phyloP scores from a whole-genome alignment of 1,140 invertebrate species.

The Cephus cinctus region DNA sequence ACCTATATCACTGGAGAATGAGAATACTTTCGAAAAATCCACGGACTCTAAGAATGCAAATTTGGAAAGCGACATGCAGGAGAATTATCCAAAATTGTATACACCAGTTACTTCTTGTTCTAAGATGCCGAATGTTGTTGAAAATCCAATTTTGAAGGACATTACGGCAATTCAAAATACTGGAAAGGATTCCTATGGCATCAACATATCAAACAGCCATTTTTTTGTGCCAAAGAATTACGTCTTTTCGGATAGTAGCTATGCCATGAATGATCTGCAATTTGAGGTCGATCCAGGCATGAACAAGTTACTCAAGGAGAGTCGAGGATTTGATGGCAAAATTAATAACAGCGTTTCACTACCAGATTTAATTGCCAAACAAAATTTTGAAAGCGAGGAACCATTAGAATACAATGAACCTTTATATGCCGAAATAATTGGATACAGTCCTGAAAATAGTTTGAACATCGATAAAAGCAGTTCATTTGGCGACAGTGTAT shows the following conservation, averaged over 20 bases:
- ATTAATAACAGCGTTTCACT: too few species aligned
- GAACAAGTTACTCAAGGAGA: constrained; percentile 33
- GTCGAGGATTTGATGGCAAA: too few species aligned
- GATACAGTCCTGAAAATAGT: too few species aligned
- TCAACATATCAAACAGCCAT: constrained; percentile 39
- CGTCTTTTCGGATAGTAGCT: constrained; percentile 28
- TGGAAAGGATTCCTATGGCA: constrained; percentile 28
- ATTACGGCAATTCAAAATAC: constrained; percentile 33
- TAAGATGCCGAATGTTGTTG: constrained; percentile 1
- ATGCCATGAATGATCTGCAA: constrained; percentile 36
- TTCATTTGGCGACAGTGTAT: too few species aligned
- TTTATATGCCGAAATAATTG: too few species aligned
- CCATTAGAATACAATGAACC: too few species aligned
- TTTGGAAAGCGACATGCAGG: not conserved
- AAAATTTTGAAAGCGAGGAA: too few species aligned
- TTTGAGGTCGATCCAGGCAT: constrained; percentile 43
- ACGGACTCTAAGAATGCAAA: not conserved
- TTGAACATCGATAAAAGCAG: too few species aligned
- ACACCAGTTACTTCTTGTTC: not conserved
- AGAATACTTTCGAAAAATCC: not conserved
- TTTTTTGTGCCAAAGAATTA: constrained; percentile 44
- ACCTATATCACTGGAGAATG: not conserved
- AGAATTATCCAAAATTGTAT: constrained; percentile 23
- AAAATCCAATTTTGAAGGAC: constrained; percentile 24
- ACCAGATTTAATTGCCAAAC: too few species aligned